Evolutionary conservation across 2,888 invertebrate genomes (phyloP), one percentile per base, ranked within the genome.

Genomic region (Neoascia interrupta): DNA sequence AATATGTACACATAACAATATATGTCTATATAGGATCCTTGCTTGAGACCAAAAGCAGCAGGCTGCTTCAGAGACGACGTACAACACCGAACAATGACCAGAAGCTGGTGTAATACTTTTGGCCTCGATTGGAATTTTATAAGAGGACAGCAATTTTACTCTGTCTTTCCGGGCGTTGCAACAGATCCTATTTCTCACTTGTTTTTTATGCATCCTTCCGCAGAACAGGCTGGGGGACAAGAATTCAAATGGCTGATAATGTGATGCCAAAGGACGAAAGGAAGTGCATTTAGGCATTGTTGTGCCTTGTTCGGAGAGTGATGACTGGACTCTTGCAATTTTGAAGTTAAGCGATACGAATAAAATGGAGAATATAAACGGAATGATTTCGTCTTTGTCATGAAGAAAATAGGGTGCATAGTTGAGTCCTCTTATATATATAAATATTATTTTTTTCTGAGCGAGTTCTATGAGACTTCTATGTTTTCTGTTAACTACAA

Each of bases 61-160:
- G n/a, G 26, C 8, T 26, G 4, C 8, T 26, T 5, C 26, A 26
- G 5, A 26, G 26, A 26, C 8, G n/a, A n/a, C 26, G 26, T 26
- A 26, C 26, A 51, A 39, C n/a, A n/a, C n/a, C n/a, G 23, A 51
- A 51, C 26, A 26, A 36, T 11, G 39, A 49, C 19, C 41, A 56
- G 45, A n/a, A 16, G 58, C n/a, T 41, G 41, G 45, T 56, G 43
- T 64, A 64, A 76, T 69, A 63, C 63, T 63, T 75, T 69, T 75
- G 75, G 63, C 56, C 69, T 51, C 75, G 58, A 75, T 76, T 70
- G 70, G 64, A 64, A 70, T 76, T 76, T 64, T 60, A 64, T 60
- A 70, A 64, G 45, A 28, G 69, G 60, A 64, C 76, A 64, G 61
- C 76, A 64, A 70, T 76, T 70, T 41, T 43, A 58, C 26, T 26